phyloP scores from a whole-genome alignment of 2,113 vertebrate species.

The Athene cunicularia region DNA sequence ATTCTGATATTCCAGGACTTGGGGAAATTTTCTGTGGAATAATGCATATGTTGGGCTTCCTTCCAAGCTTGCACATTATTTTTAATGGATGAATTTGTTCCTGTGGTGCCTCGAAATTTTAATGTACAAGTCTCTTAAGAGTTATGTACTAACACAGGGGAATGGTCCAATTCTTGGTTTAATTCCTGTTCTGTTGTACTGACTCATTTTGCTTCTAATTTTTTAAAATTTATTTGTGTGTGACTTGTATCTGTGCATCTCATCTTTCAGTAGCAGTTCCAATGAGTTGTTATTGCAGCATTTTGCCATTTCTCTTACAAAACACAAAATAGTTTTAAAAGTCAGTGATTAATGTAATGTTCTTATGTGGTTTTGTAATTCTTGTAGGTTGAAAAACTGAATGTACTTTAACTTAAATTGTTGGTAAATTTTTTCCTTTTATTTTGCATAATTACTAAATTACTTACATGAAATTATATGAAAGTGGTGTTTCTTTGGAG shows the following conservation, averaged over 20 bases:
- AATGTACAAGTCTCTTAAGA: background rate
- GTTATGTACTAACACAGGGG: background rate
- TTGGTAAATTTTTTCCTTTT: background rate
- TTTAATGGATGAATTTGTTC: background rate
- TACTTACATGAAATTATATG: background rate
- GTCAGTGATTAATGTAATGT: background rate
- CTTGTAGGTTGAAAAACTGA: background rate
- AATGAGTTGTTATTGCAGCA: background rate
- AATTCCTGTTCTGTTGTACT: background rate
- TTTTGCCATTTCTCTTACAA: background rate
- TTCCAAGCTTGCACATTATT: background rate
- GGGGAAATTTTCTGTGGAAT: background rate
- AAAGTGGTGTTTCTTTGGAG: background rate
- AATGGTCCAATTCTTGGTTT: background rate
- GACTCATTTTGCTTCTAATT: background rate
- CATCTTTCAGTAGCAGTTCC: background rate
- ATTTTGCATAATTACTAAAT: background rate
- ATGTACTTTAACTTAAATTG: background rate
- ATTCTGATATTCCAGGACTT: background rate
- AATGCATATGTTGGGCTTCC: background rate
- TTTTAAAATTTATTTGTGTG: background rate
- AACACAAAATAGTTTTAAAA: background rate
- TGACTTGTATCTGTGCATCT: background rate
- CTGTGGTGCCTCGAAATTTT: background rate
- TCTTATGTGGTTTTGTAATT: background rate